Percentiles rank a stretch among this genome's conserved stretches.
phyloP scores from a whole-genome alignment of 2,888 invertebrate genomes.

The Teleogryllus oceanicus region DNA sequence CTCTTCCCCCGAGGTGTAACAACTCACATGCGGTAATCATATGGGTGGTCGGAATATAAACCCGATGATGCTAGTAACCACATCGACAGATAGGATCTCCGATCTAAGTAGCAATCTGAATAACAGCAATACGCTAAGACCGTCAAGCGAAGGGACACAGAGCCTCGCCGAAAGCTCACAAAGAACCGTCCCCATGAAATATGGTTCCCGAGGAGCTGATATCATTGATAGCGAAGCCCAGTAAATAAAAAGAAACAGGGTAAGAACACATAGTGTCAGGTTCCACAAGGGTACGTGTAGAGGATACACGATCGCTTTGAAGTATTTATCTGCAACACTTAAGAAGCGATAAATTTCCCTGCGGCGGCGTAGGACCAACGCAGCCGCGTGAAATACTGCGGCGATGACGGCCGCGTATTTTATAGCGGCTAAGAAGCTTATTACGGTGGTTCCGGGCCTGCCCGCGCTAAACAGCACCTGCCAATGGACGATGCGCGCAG shows the following conservation, averaged over 20 bases:
- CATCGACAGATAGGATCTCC: background rate
- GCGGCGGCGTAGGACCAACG: background rate
- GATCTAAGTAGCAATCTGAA: background rate
- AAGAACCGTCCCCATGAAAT: background rate
- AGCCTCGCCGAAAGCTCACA: background rate
- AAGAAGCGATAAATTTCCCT: constrained; percentile 9
- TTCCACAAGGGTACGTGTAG: background rate
- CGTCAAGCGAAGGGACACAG: background rate
- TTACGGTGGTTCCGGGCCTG: background rate
- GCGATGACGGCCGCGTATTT: background rate
- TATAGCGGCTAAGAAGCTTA: background rate
- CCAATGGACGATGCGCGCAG: background rate
- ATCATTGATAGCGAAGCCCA: background rate
- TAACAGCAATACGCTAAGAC: background rate
- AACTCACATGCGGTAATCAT: background rate
- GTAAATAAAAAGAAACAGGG: background rate
- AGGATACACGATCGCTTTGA: background rate
- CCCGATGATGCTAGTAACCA: background rate
- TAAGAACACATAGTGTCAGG: constrained; percentile 2
- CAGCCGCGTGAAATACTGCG: background rate
- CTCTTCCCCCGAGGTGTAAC: too few species aligned
- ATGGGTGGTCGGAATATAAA: background rate
- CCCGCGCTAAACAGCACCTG: background rate
- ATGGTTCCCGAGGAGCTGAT: background rate
- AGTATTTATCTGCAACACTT: constrained; percentile 18